A percentile compares a stretch with the other conserved stretches of the same genome.
These are phyloP conservation scores for Pomatostomus ruficeps DNA, from an alignment of 2,113 vertebrate species.

Conservation along the genomic window DNA sequence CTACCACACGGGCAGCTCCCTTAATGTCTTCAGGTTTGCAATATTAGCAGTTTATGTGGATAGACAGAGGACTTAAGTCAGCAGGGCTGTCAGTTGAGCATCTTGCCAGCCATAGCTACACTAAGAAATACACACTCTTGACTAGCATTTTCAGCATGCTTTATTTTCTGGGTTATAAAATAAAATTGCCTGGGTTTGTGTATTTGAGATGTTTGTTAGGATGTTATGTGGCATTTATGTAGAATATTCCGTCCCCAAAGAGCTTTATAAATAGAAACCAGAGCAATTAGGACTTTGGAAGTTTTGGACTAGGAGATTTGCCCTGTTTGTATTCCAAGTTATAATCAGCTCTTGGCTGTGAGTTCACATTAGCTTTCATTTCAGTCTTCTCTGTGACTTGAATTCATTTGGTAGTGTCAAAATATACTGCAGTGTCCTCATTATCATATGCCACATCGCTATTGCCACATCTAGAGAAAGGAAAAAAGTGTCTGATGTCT, in stretches of 20 bases:
- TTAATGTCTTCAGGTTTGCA: conserved; percentile 82
- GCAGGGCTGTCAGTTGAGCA: neutral
- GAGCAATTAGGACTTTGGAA: neutral
- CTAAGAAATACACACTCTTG: neutral
- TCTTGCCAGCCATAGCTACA: neutral
- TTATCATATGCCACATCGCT: neutral
- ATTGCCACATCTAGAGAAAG: neutral
- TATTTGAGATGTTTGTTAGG: conserved; percentile 14
- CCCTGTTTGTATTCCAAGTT: neutral
- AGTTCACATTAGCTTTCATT: neutral
- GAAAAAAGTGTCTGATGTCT: neutral
- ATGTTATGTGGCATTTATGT: neutral
- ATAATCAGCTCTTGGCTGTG: neutral
- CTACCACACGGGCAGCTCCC: conserved; percentile 74
- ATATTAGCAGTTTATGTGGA: neutral
- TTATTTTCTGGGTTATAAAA: conserved; percentile 1
- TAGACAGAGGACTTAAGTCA: neutral
- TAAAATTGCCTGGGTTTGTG: neutral
- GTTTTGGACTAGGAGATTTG: neutral
- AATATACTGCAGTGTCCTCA: neutral
- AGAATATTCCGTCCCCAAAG: neutral
- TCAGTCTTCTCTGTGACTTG: neutral
- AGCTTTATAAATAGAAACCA: neutral
- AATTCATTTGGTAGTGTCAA: neutral
- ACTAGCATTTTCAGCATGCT: conserved; percentile 8